Percentiles rank a stretch among this genome's conserved stretches.
phyloP scores from a whole-genome alignment of 2,797 vertebrate species.

The Chloroceryle amazona region DNA sequence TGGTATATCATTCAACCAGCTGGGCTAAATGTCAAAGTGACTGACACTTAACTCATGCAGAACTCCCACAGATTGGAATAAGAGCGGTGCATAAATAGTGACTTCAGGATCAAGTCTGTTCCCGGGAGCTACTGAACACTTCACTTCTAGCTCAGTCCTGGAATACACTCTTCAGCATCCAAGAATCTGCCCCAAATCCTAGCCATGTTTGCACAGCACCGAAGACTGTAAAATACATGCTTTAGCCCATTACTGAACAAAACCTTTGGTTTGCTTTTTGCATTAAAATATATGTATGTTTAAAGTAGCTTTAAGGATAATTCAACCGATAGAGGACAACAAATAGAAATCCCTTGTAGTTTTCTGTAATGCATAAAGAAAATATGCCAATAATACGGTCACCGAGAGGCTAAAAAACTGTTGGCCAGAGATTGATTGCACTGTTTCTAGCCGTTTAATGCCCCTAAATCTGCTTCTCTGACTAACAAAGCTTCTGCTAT shows the following conservation, averaged over 20 bases:
- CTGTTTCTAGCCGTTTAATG: not conserved
- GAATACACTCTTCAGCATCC: not conserved
- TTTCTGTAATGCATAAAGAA: not conserved
- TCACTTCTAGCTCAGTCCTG: not conserved
- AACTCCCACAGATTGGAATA: constrained; percentile 66
- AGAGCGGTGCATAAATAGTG: constrained; percentile 52
- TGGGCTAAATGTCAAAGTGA: constrained; percentile 75
- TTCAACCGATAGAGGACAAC: not conserved
- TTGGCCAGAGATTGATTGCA: not conserved
- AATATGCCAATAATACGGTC: not conserved
- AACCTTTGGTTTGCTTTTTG: not conserved
- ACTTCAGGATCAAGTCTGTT: constrained; percentile 70
- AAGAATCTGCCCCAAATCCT: constrained; percentile 32
- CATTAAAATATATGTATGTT: not conserved
- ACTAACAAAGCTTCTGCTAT: not conserved
- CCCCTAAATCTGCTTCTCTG: not conserved
- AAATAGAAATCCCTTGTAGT: not conserved
- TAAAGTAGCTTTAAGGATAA: not conserved
- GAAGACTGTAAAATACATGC: not conserved
- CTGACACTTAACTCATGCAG: constrained; percentile 70
- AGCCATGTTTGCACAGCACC: not conserved
- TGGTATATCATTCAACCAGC: constrained; percentile 52
- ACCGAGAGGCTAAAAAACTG: not conserved
- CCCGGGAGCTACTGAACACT: not conserved
- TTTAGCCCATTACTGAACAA: not conserved